Base-by-base conservation (phyloP, 2,113 vertebrate species). In the Eidolon helvum region DNA sequence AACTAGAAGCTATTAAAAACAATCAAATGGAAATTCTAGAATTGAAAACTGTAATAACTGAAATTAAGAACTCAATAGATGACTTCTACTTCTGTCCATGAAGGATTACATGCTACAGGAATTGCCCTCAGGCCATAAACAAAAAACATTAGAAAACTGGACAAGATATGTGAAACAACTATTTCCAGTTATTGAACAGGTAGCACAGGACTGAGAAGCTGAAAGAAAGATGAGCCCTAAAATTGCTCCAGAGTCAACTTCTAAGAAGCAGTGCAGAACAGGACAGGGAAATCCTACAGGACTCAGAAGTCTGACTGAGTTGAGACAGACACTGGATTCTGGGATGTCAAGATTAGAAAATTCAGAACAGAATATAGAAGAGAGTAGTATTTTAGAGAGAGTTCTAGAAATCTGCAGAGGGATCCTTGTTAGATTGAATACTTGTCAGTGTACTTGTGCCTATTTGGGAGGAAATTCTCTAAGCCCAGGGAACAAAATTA, bases 21-120 rank as follows among this genome's bases (percentile, higher is more conserved):
- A 86, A 96, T 91, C 91, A 93, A 82, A 87, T 90, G 68, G 87
- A 95, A 94, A 91, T 40, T 91, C 69, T 71, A 97, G 75, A 95
- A 87, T 57, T 93, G 53, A 87, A 83, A 97, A 63, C 35, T 53
- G 57, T 69, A 93, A 22, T 82, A 77, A 95, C 75, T 93, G 8
- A 95, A 93, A 83, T 91, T 87, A 77, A 90, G 50, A 93, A 69
- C 68, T 61, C 68, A 83, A 6, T 57, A 26, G 53, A 77, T 83
- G 68, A 83, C 59, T 65, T 95, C 21, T 22, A 72, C 50, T 87
- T 82, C 43, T 87, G 66, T 68, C 75, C 28, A 28, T 11, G 30
- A 83, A 82, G 35, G 50, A 95, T 38, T 87, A 90, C 75, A 77
- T n/a, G 7, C 26, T 83, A 61, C 35, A 24, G 43, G 24, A 89